Evolutionary conservation across 2,888 invertebrate species (phyloP), one percentile per base, ranked within the genome.

Genomic region (Molorchus minor): DNA sequence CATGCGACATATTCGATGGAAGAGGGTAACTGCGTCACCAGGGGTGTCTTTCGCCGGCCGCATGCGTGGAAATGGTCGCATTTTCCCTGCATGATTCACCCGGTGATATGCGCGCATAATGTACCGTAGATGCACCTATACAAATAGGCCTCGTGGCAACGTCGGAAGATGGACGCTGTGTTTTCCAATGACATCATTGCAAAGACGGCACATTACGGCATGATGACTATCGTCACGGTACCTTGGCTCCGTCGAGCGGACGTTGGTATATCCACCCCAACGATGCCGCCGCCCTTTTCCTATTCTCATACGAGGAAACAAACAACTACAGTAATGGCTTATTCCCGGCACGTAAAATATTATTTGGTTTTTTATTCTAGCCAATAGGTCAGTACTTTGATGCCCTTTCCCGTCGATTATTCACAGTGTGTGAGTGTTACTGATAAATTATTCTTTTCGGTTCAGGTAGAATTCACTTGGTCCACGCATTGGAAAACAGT

Each of bases 51-150:
- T 46, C 47, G 49, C 33, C 49, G 53, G 56, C 59, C 51, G 47
- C 40, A 56, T 56, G 56, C 47, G 71, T 71, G 75, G 73, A 76
- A 77, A 76, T 74, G 76, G 75, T 67, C 73, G 69, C 71, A 76
- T 77, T 75, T 74, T 77, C 76, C 73, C 25, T n/a, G 68, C 72
- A 73, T 78, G 79, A 78, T 77, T 78, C 78, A 77, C 74, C 71
- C 77, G 77, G 77, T n/a, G 77, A 78, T 77, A 75, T 75, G 70
- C 72, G 71, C 69, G 72, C 74, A 75, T 76, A 76, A 77, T 77
- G 77, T 75, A 75, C 74, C 75, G 75, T 75, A 75, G 75, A 75
- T 77, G 75, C 75, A 77, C 77, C 75, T 74, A 75, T 72, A 76
- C 71, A 72, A n/a, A n/a, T n/a, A n/a, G n/a, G n/a, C n/a, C n/a